phyloP scores from a whole-genome alignment of 2,113 vertebrate genomes.

The Regulus satrapa region DNA sequence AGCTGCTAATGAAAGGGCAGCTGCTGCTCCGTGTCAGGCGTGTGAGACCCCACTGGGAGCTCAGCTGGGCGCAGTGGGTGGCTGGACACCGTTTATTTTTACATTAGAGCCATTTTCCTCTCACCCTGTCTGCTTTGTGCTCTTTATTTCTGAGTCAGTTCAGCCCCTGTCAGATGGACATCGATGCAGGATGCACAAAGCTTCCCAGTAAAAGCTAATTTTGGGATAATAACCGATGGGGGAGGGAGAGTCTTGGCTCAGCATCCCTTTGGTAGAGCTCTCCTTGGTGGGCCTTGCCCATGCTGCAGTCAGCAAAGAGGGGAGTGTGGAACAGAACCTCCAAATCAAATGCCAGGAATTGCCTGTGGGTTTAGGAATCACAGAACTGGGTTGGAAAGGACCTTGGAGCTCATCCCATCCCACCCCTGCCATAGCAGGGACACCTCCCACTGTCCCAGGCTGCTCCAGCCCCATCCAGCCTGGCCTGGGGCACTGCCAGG shows the following conservation, averaged over 20 bases:
- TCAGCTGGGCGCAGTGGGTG: slow-evolving; percentile 37
- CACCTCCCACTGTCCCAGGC: fast-evolving
- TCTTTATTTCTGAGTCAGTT: slow-evolving; percentile 9
- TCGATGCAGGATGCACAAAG: not conserved
- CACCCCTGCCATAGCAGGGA: not conserved
- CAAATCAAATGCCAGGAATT: not conserved
- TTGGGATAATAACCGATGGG: not conserved
- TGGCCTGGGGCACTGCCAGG: not conserved
- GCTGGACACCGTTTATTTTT: slow-evolving; percentile 51
- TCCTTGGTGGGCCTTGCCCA: not conserved
- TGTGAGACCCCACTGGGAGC: slow-evolving; percentile 27
- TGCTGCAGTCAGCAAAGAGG: not conserved
- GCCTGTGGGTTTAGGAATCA: not conserved
- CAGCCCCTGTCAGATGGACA: slow-evolving; percentile 27
- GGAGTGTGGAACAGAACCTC: not conserved
- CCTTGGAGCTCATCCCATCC: fast-evolving
- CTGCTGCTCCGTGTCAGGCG: slow-evolving; percentile 28
- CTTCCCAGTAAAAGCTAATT: not conserved
- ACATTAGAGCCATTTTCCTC: slow-evolving; percentile 41
- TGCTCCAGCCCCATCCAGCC: fast-evolving
- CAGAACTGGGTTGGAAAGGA: not conserved
- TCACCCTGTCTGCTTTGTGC: slow-evolving; percentile 20
- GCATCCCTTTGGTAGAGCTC: not conserved
- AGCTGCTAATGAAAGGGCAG: slow-evolving; percentile 58
- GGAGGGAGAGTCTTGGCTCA: not conserved